Evolutionary conservation across 2,797 vertebrate genomes (phyloP).

Genomic region (Tarsius wallacei): DNA sequence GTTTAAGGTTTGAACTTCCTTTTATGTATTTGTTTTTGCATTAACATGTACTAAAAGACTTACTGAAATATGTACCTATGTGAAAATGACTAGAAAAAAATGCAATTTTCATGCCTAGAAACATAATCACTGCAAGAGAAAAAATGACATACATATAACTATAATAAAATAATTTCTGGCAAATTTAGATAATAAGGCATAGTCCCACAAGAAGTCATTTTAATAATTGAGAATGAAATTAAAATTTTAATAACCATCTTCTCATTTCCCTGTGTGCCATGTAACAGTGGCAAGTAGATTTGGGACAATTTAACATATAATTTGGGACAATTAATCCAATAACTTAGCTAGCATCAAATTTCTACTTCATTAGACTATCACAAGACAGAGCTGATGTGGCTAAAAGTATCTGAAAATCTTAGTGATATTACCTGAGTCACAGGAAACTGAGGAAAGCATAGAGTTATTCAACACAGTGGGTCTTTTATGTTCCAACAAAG

Average conservation of each 20-base stretch:
- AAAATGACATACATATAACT: constrained; percentile 46
- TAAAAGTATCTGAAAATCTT: constrained; percentile 31
- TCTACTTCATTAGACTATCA: constrained; percentile 47
- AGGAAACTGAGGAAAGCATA: neutral
- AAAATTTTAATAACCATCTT: constrained; percentile 75
- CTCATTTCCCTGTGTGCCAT: constrained; percentile 66
- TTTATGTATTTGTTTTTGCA: constrained; percentile 46
- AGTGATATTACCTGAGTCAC: neutral
- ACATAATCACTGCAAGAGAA: constrained; percentile 25
- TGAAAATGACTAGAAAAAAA: constrained; percentile 9
- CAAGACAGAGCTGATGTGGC: neutral
- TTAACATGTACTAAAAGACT: neutral
- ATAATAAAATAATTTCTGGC: constrained; percentile 56
- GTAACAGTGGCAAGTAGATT: constrained; percentile 51
- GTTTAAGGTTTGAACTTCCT: constrained; percentile 9
- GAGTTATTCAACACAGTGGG: neutral
- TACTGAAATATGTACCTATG: neutral
- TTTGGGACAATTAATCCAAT: constrained; percentile 61
- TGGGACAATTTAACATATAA: constrained; percentile 59
- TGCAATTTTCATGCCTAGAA: constrained; percentile 26
- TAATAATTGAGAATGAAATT: constrained; percentile 79
- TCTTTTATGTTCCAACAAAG: neutral
- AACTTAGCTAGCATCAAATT: neutral
- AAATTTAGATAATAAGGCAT: constrained; percentile 69
- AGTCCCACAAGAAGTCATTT: constrained; percentile 59